A percentile compares a stretch with the other conserved stretches of the same genome.
These are phyloP conservation scores for Altica lythri DNA, from an alignment of 2,888 invertebrate species.

Conservation along the genomic window DNA sequence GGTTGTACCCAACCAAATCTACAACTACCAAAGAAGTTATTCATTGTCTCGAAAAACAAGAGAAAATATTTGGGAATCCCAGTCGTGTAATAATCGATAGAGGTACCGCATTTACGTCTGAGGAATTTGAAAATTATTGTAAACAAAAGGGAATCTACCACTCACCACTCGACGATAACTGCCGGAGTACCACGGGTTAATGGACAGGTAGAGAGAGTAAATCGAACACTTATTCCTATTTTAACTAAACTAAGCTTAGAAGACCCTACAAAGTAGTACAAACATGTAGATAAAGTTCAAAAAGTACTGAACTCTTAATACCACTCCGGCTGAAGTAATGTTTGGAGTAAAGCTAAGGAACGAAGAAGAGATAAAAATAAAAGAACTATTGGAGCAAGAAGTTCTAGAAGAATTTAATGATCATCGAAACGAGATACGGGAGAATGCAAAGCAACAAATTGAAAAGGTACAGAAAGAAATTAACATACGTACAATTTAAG, in stretches of 20 bases:
- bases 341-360: too few species aligned
- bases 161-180: conserved; percentile 40
- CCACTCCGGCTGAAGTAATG: too few species aligned
- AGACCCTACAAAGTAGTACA: too few species aligned
- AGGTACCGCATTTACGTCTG: conserved; percentile 52
- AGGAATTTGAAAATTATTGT: too few species aligned
- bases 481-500: conserved; percentile 34
- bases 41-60: conserved; percentile 30
- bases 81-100: conserved; percentile 41
- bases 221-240: too few species aligned
- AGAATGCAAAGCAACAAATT: conserved; percentile 22
- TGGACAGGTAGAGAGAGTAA: conserved; percentile 51
- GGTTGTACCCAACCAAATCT: conserved; percentile 46
- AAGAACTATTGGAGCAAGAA: too few species aligned
- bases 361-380: too few species aligned
- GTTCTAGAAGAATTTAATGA: conserved; percentile 25
- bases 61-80: conserved; percentile 39
- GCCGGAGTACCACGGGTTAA: conserved; percentile 49
- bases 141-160: conserved; percentile 49
- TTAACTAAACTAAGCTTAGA: too few species aligned
- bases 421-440: conserved; percentile 23
- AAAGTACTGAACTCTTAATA: conserved; percentile 42
- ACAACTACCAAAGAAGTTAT: too few species aligned
- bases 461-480: conserved; percentile 43
- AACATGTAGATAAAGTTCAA: conserved; percentile 38